phyloP scores from a whole-genome alignment of 1,140 invertebrate genomes.

The Microplitis mediator region DNA sequence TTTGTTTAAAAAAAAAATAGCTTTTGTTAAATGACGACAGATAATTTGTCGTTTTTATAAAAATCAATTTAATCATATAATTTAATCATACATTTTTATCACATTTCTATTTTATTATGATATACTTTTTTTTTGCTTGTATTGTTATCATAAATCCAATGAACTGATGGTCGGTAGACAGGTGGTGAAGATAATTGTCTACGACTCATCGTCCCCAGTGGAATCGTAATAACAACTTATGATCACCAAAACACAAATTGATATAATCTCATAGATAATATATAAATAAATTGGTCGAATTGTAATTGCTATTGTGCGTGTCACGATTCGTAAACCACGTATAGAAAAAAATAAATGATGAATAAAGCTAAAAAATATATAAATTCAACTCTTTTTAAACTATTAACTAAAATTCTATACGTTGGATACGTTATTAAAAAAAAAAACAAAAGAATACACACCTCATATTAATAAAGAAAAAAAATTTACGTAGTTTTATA shows the following conservation, averaged over 20 bases:
- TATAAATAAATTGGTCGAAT: constrained; percentile 55
- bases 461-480: too few species aligned
- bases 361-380: neutral
- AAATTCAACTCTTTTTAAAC: neutral
- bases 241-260: constrained; percentile 25
- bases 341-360: neutral
- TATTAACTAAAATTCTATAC: neutral
- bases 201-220: constrained; percentile 17
- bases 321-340: constrained; percentile 29
- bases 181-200: constrained; percentile 31
- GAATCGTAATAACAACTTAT: constrained; percentile 29
- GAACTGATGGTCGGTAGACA: constrained; percentile 10
- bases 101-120: neutral
- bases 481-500: too few species aligned
- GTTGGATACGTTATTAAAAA: too few species aligned
- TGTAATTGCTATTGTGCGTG: constrained; percentile 63
- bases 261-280: constrained; percentile 44
- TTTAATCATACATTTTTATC: neutral
- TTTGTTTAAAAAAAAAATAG: too few species aligned
- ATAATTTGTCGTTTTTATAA: neutral
- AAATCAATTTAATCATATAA: neutral
- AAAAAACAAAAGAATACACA: too few species aligned
- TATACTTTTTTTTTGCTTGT: neutral
- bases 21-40: neutral
- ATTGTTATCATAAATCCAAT: constrained; percentile 5